Base-by-base conservation (phyloP, 2,797 vertebrate genomes). In the Takifugu ocellatus region DNA sequence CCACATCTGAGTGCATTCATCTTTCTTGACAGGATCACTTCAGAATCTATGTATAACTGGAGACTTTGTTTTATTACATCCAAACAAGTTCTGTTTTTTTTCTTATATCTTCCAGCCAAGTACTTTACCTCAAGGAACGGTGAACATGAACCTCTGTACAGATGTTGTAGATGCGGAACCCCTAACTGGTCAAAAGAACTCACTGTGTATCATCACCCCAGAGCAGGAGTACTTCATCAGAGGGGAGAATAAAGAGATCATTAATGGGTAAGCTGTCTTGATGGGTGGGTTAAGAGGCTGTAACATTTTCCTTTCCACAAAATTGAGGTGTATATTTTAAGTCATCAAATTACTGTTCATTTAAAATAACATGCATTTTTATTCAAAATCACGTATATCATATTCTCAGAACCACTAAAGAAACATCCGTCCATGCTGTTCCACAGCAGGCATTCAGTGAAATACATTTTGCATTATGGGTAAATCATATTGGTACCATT, bases 181-280 rank as follows among this genome's bases (percentile, higher is more conserved):
- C 25, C 92, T 90, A 77, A 93, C 92, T 0, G 91, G 92, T 47
- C 92, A 93, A 81, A 93, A 93, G 87, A 93, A 93, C 72, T 90
- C 92, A 0, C 77, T 93, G 64, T 92, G 91, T 68, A 92, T 93
- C 74, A 68, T 93, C 79, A 93, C 91, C 0, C 92, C 92, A 0
- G 92, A 93, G 15, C 92, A 92, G 74, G 92, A 93, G 72, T 92
- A 88, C 76, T 93, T 91, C 83, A 93, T 93, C 75, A 81, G 92
- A 67, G 92, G 92, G 54, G 92, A 93, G 71, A 93, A 87, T 71
- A 92, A 89, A 59, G 92, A 93, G 79, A 92, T 93, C 71, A 93
- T 93, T 60, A 92, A 93, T 31, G 92, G 92, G 92, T 93, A 66
- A 44, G 72, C 57, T 27, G 14, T 71, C 9, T 4, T 16, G 6